Conservation (phyloP, 2,888 invertebrate species). For the Cetonia aurata region DNA sequence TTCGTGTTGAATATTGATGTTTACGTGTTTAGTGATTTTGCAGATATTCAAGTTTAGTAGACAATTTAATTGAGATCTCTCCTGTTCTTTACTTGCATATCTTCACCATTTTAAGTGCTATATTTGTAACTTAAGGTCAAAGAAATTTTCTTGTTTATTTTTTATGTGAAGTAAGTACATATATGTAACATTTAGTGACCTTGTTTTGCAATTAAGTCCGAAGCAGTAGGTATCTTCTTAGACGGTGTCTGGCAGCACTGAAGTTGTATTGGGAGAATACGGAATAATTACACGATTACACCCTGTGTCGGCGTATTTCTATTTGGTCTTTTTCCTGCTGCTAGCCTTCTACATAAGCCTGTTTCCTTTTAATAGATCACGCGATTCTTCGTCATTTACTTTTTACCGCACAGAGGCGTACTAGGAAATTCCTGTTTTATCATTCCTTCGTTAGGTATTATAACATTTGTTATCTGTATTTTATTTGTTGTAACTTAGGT, state of each 20-base stretch:
- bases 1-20: too few relatives aligned
- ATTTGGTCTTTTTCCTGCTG: constrained; percentile 24
- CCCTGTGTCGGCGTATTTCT: constrained; percentile 28
- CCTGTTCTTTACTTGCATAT: too few relatives aligned
- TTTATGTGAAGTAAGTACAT: not conserved
- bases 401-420: constrained; percentile 41
- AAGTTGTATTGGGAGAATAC: constrained; percentile 15
- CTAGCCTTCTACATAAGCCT: constrained; percentile 18
- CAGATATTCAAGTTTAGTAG: too few relatives aligned
- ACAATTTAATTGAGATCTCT: too few relatives aligned
- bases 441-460: not conserved
- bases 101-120: too few relatives aligned
- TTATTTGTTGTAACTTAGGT: too few relatives aligned
- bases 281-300: constrained; percentile 36
- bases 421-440: constrained; percentile 21
- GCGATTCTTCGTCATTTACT: constrained; percentile 45
- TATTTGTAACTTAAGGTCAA: too few relatives aligned
- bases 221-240: not conserved
- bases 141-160: too few relatives aligned
- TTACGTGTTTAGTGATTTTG: too few relatives aligned
- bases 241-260: constrained; percentile 18
- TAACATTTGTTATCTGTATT: too few relatives aligned
- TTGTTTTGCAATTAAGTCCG: constrained; percentile 23
- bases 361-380: constrained; percentile 43
- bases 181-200: constrained; percentile 9